These are phyloP conservation scores for Hydra vulgaris DNA, from an alignment of 30 jellyfish, hydroid and myxozoan species.

Conservation along the genomic window DNA sequence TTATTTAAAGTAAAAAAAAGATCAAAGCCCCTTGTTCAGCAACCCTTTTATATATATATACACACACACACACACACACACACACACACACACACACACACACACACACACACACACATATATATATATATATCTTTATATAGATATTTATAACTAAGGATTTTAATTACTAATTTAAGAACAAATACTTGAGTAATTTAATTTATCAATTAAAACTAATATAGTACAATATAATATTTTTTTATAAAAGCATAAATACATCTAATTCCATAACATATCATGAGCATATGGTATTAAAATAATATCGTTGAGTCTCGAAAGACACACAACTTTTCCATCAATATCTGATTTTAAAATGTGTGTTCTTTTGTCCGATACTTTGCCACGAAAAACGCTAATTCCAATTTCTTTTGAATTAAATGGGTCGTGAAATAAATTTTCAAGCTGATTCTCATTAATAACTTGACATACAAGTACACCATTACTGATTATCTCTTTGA, in stretches of 20 bases:
- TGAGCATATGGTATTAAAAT: background rate
- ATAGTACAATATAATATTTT: background rate
- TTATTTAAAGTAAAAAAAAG: too few species aligned
- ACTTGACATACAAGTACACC: background rate
- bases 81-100: too few species aligned
- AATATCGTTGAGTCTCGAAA: background rate
- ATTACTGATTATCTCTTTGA: too few species aligned
- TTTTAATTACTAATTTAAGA: too few species aligned
- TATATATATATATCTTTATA: too few species aligned
- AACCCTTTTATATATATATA: too few species aligned
- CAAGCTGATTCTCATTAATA: background rate
- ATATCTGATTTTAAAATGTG: background rate
- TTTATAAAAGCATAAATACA: too few species aligned
- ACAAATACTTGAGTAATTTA: background rate
- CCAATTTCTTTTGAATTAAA: background rate
- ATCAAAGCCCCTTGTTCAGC: too few species aligned
- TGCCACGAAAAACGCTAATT: background rate
- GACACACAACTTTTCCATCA: background rate
- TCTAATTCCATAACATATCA: background rate
- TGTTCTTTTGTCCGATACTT: background rate
- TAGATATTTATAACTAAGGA: too few species aligned
- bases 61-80: too few species aligned
- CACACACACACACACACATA: too few species aligned
- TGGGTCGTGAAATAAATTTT: too few species aligned
- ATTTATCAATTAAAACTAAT: background rate